Conservation (phyloP, 2,888 invertebrate genomes). For the Diabrotica balteata region DNA sequence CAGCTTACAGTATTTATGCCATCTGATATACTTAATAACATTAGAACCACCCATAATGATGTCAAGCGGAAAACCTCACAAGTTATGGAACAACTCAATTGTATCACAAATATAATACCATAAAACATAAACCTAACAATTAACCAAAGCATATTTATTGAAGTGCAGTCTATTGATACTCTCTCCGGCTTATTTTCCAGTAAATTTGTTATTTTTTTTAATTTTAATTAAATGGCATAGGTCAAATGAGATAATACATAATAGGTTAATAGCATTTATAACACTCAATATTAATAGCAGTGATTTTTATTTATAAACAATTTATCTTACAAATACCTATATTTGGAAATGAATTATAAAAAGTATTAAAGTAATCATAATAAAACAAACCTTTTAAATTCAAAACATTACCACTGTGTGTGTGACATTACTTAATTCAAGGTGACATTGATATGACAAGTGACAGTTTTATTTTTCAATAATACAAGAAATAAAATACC, state of each 20-base stretch:
- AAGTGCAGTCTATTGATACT: not conserved
- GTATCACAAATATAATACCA: conserved; percentile 23
- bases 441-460: conserved; percentile 18
- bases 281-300: no score
- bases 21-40: conserved; percentile 44
- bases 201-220: conserved; percentile 3
- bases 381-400: conserved; percentile 20
- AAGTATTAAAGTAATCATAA: conserved; percentile 10
- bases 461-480: no score
- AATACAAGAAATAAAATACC: no score
- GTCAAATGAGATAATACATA: conserved; percentile 31
- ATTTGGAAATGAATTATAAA: conserved; percentile 1
- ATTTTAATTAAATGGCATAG: conserved; percentile 23
- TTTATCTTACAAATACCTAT: not conserved
- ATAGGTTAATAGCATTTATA: no score
- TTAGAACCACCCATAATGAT: conserved; percentile 39
- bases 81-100: conserved; percentile 26
- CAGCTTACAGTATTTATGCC: conserved; percentile 46
- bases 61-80: conserved; percentile 11
- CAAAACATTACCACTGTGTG: conserved; percentile 2
- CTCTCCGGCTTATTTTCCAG: conserved; percentile 10
- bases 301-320: not conserved
- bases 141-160: conserved; percentile 22
- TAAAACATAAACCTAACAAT: conserved; percentile 29
- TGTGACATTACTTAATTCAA: conserved; percentile 12